Evolutionary conservation across 2,888 invertebrate species (phyloP).

Genomic region (Stenodema calcarata): DNA sequence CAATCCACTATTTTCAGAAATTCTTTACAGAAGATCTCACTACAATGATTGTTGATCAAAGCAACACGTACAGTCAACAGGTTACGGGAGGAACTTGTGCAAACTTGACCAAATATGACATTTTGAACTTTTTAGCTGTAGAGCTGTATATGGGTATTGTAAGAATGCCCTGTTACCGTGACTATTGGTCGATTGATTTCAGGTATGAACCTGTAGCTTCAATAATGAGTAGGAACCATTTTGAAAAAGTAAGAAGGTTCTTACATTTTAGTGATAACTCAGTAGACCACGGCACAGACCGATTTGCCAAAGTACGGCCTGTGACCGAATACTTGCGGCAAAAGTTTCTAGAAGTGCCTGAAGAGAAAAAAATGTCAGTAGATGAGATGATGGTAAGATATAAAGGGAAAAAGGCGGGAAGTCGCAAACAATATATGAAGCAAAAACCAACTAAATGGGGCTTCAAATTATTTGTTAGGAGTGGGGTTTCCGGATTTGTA

Average conservation of each 20-base stretch:
- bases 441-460: slow-evolving; percentile 61
- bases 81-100: neutral
- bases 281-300: neutral
- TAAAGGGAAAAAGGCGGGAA: slow-evolving; percentile 59
- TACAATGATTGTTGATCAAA: neutral
- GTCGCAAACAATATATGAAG: slow-evolving; percentile 59
- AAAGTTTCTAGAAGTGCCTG: neutral
- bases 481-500: slow-evolving; percentile 59
- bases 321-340: neutral
- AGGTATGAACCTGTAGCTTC: neutral
- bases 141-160: neutral
- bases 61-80: neutral
- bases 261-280: neutral
- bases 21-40: neutral
- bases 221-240: neutral
- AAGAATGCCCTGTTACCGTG: neutral
- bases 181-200: neutral
- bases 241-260: neutral
- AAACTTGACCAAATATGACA: neutral
- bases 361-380: neutral
- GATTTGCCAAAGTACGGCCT: neutral
- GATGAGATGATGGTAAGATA: slow-evolving; percentile 56
- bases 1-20: neutral
- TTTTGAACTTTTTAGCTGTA: neutral
- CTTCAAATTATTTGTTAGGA: slow-evolving; percentile 60